Conservation (phyloP, 2,888 invertebrate genomes). For the Tachina grossa region DNA sequence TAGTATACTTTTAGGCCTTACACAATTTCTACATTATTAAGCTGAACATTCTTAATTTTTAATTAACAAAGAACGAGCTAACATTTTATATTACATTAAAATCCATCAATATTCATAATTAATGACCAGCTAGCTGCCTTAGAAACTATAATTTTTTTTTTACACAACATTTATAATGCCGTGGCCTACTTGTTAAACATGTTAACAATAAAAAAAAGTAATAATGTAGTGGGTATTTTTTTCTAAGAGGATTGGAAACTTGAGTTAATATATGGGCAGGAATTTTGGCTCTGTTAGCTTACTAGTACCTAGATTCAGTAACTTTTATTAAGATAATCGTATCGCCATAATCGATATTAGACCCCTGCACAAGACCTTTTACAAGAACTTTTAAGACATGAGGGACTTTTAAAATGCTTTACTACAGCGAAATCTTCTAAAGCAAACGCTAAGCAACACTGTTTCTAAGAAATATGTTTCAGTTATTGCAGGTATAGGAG, state of each 20-base stretch:
- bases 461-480: too few relatives aligned
- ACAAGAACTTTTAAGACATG: too few relatives aligned
- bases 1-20: slow-evolving; percentile 4
- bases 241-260: background rate
- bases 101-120: slow-evolving; percentile 49
- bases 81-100: background rate
- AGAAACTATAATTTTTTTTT: background rate
- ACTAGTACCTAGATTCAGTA: too few relatives aligned
- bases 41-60: background rate
- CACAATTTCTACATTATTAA: background rate
- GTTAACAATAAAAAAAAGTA: slow-evolving; percentile 4
- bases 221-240: background rate
- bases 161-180: slow-evolving; percentile 3
- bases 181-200: slow-evolving; percentile 43
- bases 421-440: too few relatives aligned
- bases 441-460: too few relatives aligned
- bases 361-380: too few relatives aligned
- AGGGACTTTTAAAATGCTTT: too few relatives aligned
- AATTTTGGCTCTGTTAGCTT: too few relatives aligned
- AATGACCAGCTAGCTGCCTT: slow-evolving; percentile 38
- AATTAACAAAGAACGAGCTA: background rate
- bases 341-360: too few relatives aligned
- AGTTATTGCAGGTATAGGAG: too few relatives aligned
- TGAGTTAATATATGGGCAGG: too few relatives aligned
- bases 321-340: too few relatives aligned